A percentile compares a stretch with the other conserved stretches of the same genome.
phyloP scores from a whole-genome alignment of 2,888 invertebrate species.

The Lithophane ornitopus region DNA sequence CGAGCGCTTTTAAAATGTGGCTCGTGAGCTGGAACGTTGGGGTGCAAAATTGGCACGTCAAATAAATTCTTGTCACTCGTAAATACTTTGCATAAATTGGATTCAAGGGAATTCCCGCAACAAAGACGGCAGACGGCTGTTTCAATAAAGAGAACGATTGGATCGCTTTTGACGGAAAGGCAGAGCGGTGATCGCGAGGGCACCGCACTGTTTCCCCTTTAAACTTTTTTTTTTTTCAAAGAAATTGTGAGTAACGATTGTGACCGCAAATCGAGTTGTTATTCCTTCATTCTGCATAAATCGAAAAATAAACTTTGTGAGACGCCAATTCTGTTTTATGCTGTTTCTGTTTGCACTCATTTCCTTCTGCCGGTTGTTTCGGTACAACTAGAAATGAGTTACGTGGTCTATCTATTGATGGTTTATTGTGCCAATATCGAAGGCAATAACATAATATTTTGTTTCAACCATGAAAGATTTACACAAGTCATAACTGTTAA shows the following conservation, averaged over 20 bases:
- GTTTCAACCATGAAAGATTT: conserved; percentile 17
- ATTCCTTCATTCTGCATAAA: conserved; percentile 73
- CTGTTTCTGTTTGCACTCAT: conserved; percentile 63
- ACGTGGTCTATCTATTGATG: conserved; percentile 37
- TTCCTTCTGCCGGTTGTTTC: conserved; percentile 49
- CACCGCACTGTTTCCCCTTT: conserved; percentile 73
- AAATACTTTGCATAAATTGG: conserved; percentile 89
- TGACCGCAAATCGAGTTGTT: conserved; percentile 75
- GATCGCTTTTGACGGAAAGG: conserved; percentile 85
- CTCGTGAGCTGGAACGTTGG: conserved; percentile 71
- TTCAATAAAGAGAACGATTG: conserved; percentile 87
- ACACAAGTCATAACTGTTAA: conserved; percentile 34
- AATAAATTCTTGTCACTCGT: conserved; percentile 88
- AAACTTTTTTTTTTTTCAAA: conserved; percentile 67
- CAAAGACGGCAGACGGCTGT: conserved; percentile 85
- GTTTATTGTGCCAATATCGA: conserved; percentile 29
- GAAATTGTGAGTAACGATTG: conserved; percentile 68
- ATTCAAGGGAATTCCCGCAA: conserved; percentile 85
- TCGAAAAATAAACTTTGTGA: conserved; percentile 72
- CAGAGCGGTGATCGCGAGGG: conserved; percentile 75
- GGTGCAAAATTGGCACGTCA: conserved; percentile 84
- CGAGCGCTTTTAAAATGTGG: conserved; percentile 76
- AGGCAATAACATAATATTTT: conserved; percentile 32
- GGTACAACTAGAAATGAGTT: conserved; percentile 46
- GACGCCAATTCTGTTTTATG: conserved; percentile 68